Conservation (phyloP, 64 coral and sea anemone genomes). For the Hydrozoanthus tunicans region DNA sequence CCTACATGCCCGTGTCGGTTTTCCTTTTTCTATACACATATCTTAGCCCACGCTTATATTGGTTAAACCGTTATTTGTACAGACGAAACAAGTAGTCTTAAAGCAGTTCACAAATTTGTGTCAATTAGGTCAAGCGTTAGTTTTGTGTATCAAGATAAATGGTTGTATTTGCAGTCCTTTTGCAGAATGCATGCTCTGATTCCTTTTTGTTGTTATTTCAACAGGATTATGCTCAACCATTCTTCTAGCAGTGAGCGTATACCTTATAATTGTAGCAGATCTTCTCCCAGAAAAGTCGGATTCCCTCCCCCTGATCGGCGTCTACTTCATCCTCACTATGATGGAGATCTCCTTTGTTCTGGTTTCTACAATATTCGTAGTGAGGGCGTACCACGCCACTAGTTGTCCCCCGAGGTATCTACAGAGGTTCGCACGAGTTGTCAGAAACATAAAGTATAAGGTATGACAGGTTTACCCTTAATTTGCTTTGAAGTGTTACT, state of each 20-base stretch:
- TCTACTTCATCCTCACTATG: conserved; percentile 60
- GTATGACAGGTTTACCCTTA: not conserved
- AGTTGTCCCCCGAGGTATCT: conserved; percentile 13
- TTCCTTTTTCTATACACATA: too few relatives aligned
- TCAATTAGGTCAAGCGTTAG: too few relatives aligned
- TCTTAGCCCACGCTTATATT: too few relatives aligned
- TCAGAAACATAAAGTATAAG: not conserved
- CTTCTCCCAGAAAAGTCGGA: conserved; percentile 73
- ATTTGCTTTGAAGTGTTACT: not conserved
- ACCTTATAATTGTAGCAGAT: conserved; percentile 49
- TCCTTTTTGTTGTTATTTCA: not conserved
- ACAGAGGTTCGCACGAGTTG: conserved; percentile 1
- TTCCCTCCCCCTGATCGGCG: conserved; percentile 56
- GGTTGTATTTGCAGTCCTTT: not conserved
- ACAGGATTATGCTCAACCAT: conserved; percentile 56
- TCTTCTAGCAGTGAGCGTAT: conserved; percentile 69
- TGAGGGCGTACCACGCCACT: conserved; percentile 58
- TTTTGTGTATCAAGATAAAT: too few relatives aligned
- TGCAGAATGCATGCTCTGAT: not conserved
- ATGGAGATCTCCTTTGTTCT: conserved; percentile 37
- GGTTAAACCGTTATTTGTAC: too few relatives aligned
- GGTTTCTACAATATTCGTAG: conserved; percentile 52
- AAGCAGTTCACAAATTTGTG: too few relatives aligned
- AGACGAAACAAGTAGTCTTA: too few relatives aligned
- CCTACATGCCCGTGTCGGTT: too few relatives aligned